Evolutionary conservation across 2,888 invertebrate genomes (phyloP), one percentile per base, ranked within the genome.

Genomic region (Scaptomyza reducta): DNA sequence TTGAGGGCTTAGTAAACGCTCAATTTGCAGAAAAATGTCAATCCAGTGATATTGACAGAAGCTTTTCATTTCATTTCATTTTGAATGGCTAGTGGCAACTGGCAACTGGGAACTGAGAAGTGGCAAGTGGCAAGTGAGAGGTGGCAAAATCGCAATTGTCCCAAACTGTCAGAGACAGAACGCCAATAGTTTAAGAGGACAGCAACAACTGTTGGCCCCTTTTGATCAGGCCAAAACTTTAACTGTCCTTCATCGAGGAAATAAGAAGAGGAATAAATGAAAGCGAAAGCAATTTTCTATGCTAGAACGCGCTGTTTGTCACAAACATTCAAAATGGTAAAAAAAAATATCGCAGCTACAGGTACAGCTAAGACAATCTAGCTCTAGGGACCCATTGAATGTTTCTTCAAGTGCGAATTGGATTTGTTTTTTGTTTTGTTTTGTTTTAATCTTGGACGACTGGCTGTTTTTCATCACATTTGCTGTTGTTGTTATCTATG

Each of bases 331-430:
- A 51, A 42, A 51, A 16, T 31, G 44, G 31, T n/a, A n/a, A 33
- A 33, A 54, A 62, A 54, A 71, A 45, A 27, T 14, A 42, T 0
- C 3, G 22, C 22, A 22, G 49, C 51, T 54, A 41, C 67, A 86
- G 69, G 70, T 63, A 47, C 53, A 16, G 7, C 7, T 29, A 38
- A 27, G 77, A 51, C 47, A 71, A 76, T 83, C 50, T 51, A 57
- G 47, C 86, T 78, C 79, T 14, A 3, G 79, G 88, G 88, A 65
- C 55, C n/a, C 62, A 64, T 79, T 61, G 62, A 85, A 56, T 57
- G 41, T 54, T 31, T 35, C 33, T 29, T 56, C 27, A 46, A 35
- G 16, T 51, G 41, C 10, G 47, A 54, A 70, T 57, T 66, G 56
- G 38, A 65, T 79, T 67, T 54, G 40, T 50, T 65, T 65, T 13